phyloP scores from a whole-genome alignment of 2,113 vertebrate genomes.

The Ancistrus triradiatus region DNA sequence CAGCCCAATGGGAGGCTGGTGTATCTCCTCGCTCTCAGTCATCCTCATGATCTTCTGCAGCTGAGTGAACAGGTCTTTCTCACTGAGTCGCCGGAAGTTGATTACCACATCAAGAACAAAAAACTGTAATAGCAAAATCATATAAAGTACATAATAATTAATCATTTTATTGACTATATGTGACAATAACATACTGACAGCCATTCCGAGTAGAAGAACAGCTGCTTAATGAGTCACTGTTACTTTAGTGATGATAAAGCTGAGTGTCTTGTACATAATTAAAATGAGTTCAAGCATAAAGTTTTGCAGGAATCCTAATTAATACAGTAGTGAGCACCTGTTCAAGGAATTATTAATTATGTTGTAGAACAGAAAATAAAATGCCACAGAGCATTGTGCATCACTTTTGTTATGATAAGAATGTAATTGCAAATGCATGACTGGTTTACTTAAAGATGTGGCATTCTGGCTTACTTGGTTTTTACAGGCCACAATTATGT shows the following conservation, averaged over 20 bases:
- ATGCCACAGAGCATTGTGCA: conserved; percentile 22
- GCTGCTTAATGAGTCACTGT: conserved; percentile 17
- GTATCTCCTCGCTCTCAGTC: conserved; percentile 83
- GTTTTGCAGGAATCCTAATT: conserved; percentile 26
- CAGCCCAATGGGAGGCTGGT: conserved; percentile 82
- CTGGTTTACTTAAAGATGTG: neutral
- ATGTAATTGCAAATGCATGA: neutral
- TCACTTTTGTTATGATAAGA: conserved; percentile 2
- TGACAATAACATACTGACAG: neutral
- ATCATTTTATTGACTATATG: neutral
- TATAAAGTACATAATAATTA: neutral
- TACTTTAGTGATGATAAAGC: conserved; percentile 23
- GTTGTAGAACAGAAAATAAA: conserved; percentile 13
- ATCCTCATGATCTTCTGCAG: conserved; percentile 87
- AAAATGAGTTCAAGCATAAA: conserved; percentile 28
- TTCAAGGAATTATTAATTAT: conserved; percentile 40
- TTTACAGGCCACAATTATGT: conserved; percentile 90
- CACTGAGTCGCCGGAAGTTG: conserved; percentile 91
- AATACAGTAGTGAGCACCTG: conserved; percentile 37
- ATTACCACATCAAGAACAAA: conserved; percentile 97
- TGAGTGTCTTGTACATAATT: conserved; percentile 17
- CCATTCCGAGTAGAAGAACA: conserved; percentile 7
- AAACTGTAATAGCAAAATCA: conserved; percentile 68
- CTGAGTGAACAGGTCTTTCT: conserved; percentile 92
- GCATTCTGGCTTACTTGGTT: conserved; percentile 78